Evolutionary conservation across 64 coral and sea anemone genomes (phyloP), one percentile per base, ranked within the genome.

Genomic region (Cladopsammia gracilis): DNA sequence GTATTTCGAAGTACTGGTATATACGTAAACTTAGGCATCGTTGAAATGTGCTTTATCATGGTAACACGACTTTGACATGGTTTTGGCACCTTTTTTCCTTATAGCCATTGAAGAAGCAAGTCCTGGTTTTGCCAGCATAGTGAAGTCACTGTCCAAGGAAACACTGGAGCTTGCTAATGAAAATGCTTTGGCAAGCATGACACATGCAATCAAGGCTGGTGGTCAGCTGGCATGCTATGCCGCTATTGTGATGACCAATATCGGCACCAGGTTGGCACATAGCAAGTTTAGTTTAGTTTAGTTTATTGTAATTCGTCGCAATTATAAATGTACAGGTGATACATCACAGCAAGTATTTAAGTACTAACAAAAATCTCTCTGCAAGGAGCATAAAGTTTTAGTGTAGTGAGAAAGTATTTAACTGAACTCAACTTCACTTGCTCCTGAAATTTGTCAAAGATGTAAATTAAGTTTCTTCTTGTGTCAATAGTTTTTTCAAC

Each of bases 151-250:
- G 61, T 91, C 97, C 51, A 12, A 20, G 7, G 92, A 77, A 79
- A 68, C 88, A 23, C 58, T 91, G 48, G 94, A 94, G 42, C 73
- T 98, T 59, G 72, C 82, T 53, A 88, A 61, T 25, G 97, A 98
- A 25, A 90, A 58, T 67, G 79, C 62, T 5, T 75, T 96, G 6
- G 64, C 89, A 19, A 93, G 96, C 57, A 92, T 96, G 52, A 77
- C 86, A 3, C 90, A 92, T 66, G 94, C 90, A 7, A 84, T 95
- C 45, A 96, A 94, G 46, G 94, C 94, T n/a, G 79, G 89, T 22
- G 94, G 97, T 48, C 88, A 95, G 12, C 74, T 98, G 44, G 97
- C 97, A 61, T 94, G 94, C 68, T 96, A 96, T 94, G 97, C 90
- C 4, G 87, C 94, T 43, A 18, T 94, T 25, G 64, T 83, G 24